phyloP scores from a whole-genome alignment of 2,797 vertebrate species.

The Alcedo quadribrachys region DNA sequence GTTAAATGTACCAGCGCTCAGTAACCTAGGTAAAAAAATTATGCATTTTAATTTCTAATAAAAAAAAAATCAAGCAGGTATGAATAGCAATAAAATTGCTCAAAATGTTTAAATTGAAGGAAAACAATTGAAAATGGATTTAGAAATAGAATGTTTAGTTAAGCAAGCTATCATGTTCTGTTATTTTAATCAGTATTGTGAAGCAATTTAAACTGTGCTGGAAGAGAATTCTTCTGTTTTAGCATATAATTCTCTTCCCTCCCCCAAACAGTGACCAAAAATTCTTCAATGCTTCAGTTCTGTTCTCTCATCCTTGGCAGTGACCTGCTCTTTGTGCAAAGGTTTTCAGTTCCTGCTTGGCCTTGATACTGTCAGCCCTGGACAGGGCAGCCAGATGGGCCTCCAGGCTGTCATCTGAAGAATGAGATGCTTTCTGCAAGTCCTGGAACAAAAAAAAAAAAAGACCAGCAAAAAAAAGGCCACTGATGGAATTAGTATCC shows the following conservation, averaged over 20 bases:
- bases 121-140: slow-evolving; percentile 81
- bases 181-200: slow-evolving; percentile 79
- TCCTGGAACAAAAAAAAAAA: neutral
- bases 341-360: neutral
- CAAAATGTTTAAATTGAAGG: slow-evolving; percentile 81
- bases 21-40: slow-evolving; percentile 63
- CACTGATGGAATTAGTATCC: neutral
- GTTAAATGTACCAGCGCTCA: slow-evolving; percentile 59
- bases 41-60: slow-evolving; percentile 78
- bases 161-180: slow-evolving; percentile 77
- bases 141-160: slow-evolving; percentile 80
- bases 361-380: neutral
- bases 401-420: neutral
- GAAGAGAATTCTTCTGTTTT: slow-evolving; percentile 71
- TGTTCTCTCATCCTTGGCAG: slow-evolving; percentile 16
- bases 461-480: neutral
- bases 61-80: slow-evolving; percentile 73
- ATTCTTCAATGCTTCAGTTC: slow-evolving; percentile 49
- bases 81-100: slow-evolving; percentile 81
- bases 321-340: neutral
- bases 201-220: slow-evolving; percentile 72
- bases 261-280: slow-evolving; percentile 58
- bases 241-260: slow-evolving; percentile 59
- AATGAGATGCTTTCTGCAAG: neutral
- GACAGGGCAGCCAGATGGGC: neutral